Conservation (phyloP, 2,797 vertebrate genomes). For the Rhincodon typus region DNA sequence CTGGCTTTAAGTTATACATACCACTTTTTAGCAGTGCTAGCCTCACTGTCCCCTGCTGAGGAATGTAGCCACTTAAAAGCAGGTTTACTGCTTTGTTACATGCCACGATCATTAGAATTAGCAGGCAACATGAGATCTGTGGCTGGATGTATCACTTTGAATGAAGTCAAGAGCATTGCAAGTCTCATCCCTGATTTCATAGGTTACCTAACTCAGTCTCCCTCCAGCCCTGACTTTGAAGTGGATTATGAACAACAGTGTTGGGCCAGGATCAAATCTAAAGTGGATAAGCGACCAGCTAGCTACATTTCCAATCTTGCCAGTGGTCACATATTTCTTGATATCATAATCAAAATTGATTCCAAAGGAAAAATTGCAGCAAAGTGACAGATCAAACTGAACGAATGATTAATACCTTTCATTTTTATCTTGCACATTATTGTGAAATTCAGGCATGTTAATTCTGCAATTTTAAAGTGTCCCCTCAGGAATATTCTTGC, state of each 20-base stretch:
- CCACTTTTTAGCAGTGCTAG: background rate
- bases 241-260: background rate
- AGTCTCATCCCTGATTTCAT: background rate
- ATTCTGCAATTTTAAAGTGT: background rate
- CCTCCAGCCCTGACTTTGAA: background rate
- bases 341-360: background rate
- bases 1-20: background rate
- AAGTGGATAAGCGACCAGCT: background rate
- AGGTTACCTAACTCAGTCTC: background rate
- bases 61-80: background rate
- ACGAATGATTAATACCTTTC: background rate
- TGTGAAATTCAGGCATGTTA: background rate
- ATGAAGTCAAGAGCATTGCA: background rate
- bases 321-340: no score
- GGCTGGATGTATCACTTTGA: background rate
- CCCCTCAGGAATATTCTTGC: background rate
- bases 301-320: background rate
- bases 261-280: background rate
- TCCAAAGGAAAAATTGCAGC: background rate
- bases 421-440: background rate
- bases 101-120: background rate
- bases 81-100: background rate
- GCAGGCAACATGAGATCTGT: background rate
- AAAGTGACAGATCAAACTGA: background rate
- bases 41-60: background rate